Base-by-base conservation (phyloP, 1,140 invertebrate species). In the Zelostemma sp. region DNA sequence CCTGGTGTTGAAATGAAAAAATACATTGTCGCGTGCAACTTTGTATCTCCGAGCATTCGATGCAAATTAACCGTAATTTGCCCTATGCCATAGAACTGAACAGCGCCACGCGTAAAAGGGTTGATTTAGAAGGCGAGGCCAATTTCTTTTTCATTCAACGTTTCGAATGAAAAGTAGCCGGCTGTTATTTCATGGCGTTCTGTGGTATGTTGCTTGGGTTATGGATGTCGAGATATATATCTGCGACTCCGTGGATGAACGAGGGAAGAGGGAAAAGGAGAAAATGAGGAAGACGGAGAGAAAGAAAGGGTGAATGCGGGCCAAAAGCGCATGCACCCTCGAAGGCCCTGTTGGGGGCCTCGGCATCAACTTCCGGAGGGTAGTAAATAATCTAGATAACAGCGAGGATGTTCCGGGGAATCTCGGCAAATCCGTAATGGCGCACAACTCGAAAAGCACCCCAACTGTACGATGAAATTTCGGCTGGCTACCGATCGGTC, bases 351-450 rank as follows among this genome's bases (percentile, higher is more conserved):
- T 70, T 53, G 61, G 68, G 61, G 68, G 62, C 62, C 58, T 71
- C 68, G 68, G 62, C 58, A 66, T 66, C 68, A 66, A 62, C 62
- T 71, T 63, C 68, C 68, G 68, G 68, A 66, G 68, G 68, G 68
- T 66, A 59, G 63, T 71, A 71, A 71, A 71, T 63, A 71, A 71
- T 62, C 68, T 66, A 66, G 62, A 71, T 71, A 71, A 71, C 53
- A 71, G 62, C 68, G 49, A 71, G 58, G 68, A 66, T 66, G 68
- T 71, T 66, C 33, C 48, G 54, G 62, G 51, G 59, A 63, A 66
- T 66, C 63, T 55, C 63, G 43, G 59, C 50, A 59, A 72, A 67
- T 66, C 68, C 53, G 53, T 60, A 60, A 70, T 61, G 60, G 61
- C 48, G 68, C 62, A 16, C 57, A 19, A 46, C 18, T 18, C 43